Percentiles rank a stretch among this genome's conserved stretches.
Conservation (phyloP, 2,113 vertebrate species). For the Smithornis capensis region DNA sequence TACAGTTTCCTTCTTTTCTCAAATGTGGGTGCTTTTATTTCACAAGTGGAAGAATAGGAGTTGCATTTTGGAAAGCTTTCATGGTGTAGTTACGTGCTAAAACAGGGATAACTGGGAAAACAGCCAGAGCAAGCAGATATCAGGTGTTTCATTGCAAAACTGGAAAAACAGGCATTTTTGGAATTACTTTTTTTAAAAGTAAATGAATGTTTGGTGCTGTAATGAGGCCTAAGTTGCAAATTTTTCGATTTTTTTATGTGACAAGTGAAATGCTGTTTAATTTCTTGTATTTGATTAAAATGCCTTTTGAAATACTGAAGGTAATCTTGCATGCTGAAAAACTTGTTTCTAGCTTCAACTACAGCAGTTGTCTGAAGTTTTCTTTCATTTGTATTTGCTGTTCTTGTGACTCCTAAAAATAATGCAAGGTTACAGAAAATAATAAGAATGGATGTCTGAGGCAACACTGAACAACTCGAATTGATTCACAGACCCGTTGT, state of each 20-base stretch:
- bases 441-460: background rate
- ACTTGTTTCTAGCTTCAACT: background rate
- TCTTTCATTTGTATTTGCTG: background rate
- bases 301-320: background rate
- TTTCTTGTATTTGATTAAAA: background rate
- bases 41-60: background rate
- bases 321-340: background rate
- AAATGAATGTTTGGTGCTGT: background rate
- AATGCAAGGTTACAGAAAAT: background rate
- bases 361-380: background rate
- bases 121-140: background rate
- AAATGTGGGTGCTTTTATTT: background rate
- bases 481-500: background rate
- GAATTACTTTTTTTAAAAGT: background rate
- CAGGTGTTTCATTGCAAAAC: background rate
- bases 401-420: background rate
- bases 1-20: background rate
- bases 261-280: background rate
- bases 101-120: slow-evolving; percentile 31
- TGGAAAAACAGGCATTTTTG: slow-evolving; percentile 20
- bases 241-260: background rate
- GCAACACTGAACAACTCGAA: background rate
- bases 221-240: background rate
- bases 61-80: background rate
- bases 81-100: background rate